Conservation (phyloP, 2,888 invertebrate species). For the Microplitis deprimator region DNA sequence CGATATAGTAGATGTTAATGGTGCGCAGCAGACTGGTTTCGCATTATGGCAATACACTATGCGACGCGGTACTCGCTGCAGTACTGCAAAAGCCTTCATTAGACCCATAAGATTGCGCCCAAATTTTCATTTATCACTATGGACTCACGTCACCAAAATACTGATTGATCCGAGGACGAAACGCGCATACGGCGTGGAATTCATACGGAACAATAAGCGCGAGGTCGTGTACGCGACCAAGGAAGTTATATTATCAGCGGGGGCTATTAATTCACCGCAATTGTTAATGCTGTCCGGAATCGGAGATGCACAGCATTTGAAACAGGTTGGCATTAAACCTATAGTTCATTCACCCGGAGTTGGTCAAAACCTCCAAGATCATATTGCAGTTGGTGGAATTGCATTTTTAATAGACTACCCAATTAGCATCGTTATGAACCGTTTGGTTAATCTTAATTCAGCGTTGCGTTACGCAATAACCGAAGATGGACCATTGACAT, state of each 20-base stretch:
- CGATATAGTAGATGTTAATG: slow-evolving; percentile 88
- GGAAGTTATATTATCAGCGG: slow-evolving; percentile 89
- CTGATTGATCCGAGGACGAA: slow-evolving; percentile 81
- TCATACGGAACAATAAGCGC: slow-evolving; percentile 78
- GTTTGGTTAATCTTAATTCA: slow-evolving; percentile 87
- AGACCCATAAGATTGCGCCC: slow-evolving; percentile 83
- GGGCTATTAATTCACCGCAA: slow-evolving; percentile 93
- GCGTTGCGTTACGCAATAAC: slow-evolving; percentile 87
- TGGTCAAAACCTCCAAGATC: slow-evolving; percentile 90
- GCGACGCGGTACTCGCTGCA: slow-evolving; percentile 86
- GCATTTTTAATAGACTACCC: slow-evolving; percentile 86
- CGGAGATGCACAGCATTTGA: slow-evolving; percentile 83
- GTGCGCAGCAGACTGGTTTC: slow-evolving; percentile 88
- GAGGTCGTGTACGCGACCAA: slow-evolving; percentile 80
- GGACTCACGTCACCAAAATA: slow-evolving; percentile 84
- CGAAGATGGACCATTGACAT: slow-evolving; percentile 90
- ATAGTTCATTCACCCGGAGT: slow-evolving; percentile 87
- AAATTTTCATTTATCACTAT: slow-evolving; percentile 87
- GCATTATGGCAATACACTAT: slow-evolving; percentile 92
- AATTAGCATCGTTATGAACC: slow-evolving; percentile 84
- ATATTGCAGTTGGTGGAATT: slow-evolving; percentile 89
- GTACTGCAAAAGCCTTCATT: slow-evolving; percentile 88
- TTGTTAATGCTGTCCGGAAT: slow-evolving; percentile 93
- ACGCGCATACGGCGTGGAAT: slow-evolving; percentile 86
- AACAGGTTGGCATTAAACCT: slow-evolving; percentile 81